These are phyloP conservation scores for Chloroclysta siterata DNA, from an alignment of 2,888 invertebrate genomes.

Conservation along the genomic window DNA sequence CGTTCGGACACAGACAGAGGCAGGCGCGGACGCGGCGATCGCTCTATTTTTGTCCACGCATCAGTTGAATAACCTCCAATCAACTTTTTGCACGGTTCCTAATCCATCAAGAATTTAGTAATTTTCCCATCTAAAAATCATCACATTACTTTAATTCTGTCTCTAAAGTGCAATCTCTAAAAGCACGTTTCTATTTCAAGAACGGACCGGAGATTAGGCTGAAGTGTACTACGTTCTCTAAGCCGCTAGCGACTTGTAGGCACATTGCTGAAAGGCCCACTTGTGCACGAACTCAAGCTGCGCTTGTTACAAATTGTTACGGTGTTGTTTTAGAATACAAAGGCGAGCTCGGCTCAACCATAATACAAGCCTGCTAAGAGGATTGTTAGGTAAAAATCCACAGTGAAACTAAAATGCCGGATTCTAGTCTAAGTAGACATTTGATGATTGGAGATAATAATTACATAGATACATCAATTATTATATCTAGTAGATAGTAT, in stretches of 20 bases:
- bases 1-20: conserved; percentile 47
- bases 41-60: conserved; percentile 79
- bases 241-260: conserved; percentile 26
- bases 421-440: too few species aligned
- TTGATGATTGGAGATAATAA: too few species aligned
- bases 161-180: conserved; percentile 6
- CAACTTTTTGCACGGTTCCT: conserved; percentile 80
- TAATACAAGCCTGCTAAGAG: too few species aligned
- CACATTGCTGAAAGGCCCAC: conserved; percentile 43
- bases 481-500: too few species aligned
- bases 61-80: conserved; percentile 85
- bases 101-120: conserved; percentile 57
- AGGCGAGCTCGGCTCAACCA: not conserved
- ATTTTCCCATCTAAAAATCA: not conserved
- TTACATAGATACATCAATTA: too few species aligned
- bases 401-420: conserved; percentile 5
- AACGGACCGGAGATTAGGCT: conserved; percentile 19
- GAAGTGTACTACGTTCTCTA: conserved; percentile 18
- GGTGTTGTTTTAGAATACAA: not conserved
- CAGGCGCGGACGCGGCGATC: conserved; percentile 67
- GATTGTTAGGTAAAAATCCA: not conserved
- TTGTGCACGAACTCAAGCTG: conserved; percentile 49
- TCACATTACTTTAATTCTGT: not conserved
- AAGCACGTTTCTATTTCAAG: conserved; percentile 27
- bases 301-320: conserved; percentile 4